phyloP scores from a whole-genome alignment of 1,140 invertebrate species.

The Lanistes nyassanus region DNA sequence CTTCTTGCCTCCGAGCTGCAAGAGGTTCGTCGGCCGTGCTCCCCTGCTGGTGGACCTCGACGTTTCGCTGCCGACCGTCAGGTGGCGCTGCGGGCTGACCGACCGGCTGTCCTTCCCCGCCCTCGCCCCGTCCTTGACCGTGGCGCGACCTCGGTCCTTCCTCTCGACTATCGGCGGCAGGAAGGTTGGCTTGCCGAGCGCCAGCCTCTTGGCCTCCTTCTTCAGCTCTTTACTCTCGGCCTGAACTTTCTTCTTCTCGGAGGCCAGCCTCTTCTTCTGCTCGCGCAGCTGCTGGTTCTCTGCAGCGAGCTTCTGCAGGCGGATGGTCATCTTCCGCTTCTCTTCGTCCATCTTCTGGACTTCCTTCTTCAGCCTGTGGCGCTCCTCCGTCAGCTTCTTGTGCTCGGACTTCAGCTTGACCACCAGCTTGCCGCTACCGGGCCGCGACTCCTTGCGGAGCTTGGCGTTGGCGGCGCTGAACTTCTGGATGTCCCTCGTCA shows the following conservation, averaged over 20 bases:
- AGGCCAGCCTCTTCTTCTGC: constrained; percentile 20
- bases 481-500: constrained; percentile 23
- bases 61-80: background rate
- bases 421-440: background rate
- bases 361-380: constrained; percentile 16
- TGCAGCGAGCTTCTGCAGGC: constrained; percentile 23
- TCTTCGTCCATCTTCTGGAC: constrained; percentile 21
- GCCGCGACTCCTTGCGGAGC: constrained; percentile 12
- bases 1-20: no score
- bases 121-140: background rate
- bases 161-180: constrained; percentile 19
- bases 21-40: background rate
- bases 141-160: background rate
- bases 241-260: constrained; percentile 16
- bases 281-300: constrained; percentile 25
- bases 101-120: background rate
- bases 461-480: constrained; percentile 18
- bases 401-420: constrained; percentile 18
- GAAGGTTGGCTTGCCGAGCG: constrained; percentile 17
- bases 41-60: background rate
- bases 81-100: no score
- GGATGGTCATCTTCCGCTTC: constrained; percentile 18
- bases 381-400: constrained; percentile 10
- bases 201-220: constrained; percentile 29
- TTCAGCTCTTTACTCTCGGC: constrained; percentile 21